These are phyloP conservation scores for Cygnus atratus DNA, from an alignment of 2,113 vertebrate species.

Conservation along the genomic window DNA sequence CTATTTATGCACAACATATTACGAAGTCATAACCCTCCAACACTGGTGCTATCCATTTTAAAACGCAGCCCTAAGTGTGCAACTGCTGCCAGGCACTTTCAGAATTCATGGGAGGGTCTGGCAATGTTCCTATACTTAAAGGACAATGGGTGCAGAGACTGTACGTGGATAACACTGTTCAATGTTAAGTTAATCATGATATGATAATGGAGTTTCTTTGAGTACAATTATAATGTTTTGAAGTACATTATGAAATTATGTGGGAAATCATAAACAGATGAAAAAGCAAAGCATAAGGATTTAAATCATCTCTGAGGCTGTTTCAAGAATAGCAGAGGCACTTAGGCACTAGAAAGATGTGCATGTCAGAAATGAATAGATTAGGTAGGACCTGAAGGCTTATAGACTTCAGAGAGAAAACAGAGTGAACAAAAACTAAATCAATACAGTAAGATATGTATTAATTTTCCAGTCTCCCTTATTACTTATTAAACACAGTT, in stretches of 20 bases:
- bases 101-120: not conserved
- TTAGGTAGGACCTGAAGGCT: constrained; percentile 16
- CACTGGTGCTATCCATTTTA: not conserved
- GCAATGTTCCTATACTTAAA: not conserved
- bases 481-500: constrained; percentile 34
- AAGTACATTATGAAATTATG: not conserved
- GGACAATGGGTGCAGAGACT: not conserved
- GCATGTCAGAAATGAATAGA: constrained; percentile 18
- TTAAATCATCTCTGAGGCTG: constrained; percentile 26
- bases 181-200: not conserved
- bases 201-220: not conserved
- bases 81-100: not conserved
- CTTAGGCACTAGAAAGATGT: not conserved
- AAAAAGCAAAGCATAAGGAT: constrained; percentile 5
- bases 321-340: not conserved
- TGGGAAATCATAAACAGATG: not conserved
- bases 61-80: not conserved
- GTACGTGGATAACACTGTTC: not conserved
- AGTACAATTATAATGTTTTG: not conserved
- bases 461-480: constrained; percentile 10
- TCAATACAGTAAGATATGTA: not conserved
- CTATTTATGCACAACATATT: not conserved
- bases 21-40: not conserved
- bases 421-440: constrained; percentile 30
- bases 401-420: constrained; percentile 40